Evolutionary conservation across 2,888 invertebrate genomes (phyloP), one percentile per base, ranked within the genome.

Genomic region (Zygogramma bicolorata): DNA sequence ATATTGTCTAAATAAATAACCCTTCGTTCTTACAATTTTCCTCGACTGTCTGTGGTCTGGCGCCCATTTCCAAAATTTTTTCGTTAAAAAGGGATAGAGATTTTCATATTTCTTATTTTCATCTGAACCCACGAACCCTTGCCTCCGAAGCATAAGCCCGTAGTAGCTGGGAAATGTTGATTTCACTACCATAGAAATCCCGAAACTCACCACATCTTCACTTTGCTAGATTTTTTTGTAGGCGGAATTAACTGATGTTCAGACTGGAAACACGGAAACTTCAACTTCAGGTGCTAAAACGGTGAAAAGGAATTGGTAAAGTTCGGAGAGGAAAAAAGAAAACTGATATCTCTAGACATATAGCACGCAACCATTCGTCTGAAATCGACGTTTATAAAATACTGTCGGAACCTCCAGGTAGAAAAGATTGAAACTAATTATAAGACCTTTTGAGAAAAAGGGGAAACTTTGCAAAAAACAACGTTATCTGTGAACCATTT

Each of bases 401-500:
- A 27, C 25, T 70, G 22, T 65, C 70, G 10, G 29, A 40, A 34
- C 40, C 58, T 13, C 20, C 70, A 5, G 59, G 31, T 29, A 59
- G 65, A 46, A 49, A 13, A 38, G 57, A 62, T 46, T 31, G 68
- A 22, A 69, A 53, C 62, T 18, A 10, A n/a, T 38, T 69, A 22
- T 40, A 46, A 27, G 63, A 63, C 15, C 63, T 63, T 63, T 31
- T 78, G n/a, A 59, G 77, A 68, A 77, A 75, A 53, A 75, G 73
- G 65, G 75, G 77, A 22, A 78, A 78, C 65, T 79, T 59, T 63
- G 31, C 77, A 70, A 69, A 73, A 40, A 69, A 57, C 42, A 70
- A 73, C 22, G 57, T 42, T 29, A n/a, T 34, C 15, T 49, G 42
- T 10, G 77, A 77, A 40, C 71, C 78, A 22, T 53, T 78, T 15